Percentiles rank a stretch among this genome's conserved stretches.
phyloP scores from a whole-genome alignment of 2,797 vertebrate genomes.

The Echeneis naucrates region DNA sequence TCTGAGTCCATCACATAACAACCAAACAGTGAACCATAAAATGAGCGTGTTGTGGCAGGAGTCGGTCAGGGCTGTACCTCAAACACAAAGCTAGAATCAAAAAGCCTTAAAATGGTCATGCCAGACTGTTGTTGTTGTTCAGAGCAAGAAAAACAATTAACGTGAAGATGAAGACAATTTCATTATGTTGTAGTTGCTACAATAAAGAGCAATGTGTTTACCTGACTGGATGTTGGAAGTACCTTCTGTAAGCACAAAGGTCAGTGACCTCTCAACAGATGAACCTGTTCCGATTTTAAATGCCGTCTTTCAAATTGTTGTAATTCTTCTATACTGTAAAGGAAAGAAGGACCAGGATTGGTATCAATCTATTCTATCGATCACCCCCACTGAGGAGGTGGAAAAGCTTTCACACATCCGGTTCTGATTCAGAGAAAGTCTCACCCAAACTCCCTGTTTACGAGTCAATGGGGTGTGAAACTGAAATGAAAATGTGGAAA shows the following conservation, averaged over 20 bases:
- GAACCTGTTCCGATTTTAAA: background rate
- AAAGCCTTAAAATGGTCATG: conserved; percentile 84
- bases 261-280: conserved; percentile 11
- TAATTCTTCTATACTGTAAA: conserved; percentile 11
- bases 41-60: conserved; percentile 65
- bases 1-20: conserved; percentile 56
- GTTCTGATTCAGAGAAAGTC: conserved; percentile 9
- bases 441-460: conserved; percentile 16
- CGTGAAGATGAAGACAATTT: conserved; percentile 66
- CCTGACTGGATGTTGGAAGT: conserved; percentile 71
- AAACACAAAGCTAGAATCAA: conserved; percentile 78
- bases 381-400: conserved; percentile 20
- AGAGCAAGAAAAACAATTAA: conserved; percentile 66
- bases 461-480: conserved; percentile 23
- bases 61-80: conserved; percentile 76
- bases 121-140: conserved; percentile 84
- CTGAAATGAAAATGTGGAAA: conserved; percentile 31
- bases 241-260: conserved; percentile 3
- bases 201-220: conserved; percentile 86
- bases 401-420: conserved; percentile 35
- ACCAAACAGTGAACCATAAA: conserved; percentile 58
- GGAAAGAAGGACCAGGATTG: background rate
- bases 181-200: conserved; percentile 79
- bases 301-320: conserved; percentile 16
- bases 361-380: conserved; percentile 20